Evolutionary conservation across 2,888 invertebrate genomes (phyloP).

Genomic region (Callosobruchus maculatus): DNA sequence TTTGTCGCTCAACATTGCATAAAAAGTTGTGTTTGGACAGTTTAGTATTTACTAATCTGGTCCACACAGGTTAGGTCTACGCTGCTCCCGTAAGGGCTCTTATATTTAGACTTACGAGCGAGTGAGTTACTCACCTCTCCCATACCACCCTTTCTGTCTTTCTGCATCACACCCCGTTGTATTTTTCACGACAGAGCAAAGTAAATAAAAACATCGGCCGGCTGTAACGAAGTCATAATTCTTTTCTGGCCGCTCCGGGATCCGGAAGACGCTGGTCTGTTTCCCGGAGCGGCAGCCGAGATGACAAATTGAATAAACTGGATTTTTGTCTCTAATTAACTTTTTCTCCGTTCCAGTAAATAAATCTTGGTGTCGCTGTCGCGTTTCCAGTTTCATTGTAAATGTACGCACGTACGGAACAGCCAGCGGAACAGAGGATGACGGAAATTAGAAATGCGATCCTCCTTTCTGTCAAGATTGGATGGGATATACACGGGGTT

Average conservation of each 20-base stretch:
- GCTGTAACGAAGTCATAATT: conserved; percentile 30
- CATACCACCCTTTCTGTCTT: not conserved
- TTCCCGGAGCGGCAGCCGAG: conserved; percentile 5
- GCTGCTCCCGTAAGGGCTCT: too few relatives aligned
- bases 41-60: too few relatives aligned
- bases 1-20: too few relatives aligned
- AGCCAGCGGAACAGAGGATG: not conserved
- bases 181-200: conserved; percentile 21
- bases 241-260: conserved; percentile 23
- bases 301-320: conserved; percentile 27
- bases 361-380: conserved; percentile 1
- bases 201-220: conserved; percentile 8
- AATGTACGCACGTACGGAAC: not conserved
- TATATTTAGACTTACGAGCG: too few relatives aligned
- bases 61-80: too few relatives aligned
- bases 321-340: conserved; percentile 8
- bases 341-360: conserved; percentile 5
- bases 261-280: not conserved
- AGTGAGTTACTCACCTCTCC: too few relatives aligned
- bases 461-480: not conserved
- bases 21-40: too few relatives aligned
- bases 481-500: not conserved
- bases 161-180: conserved; percentile 16
- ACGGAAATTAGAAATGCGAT: not conserved
- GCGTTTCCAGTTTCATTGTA: not conserved